Base-by-base conservation (phyloP, 2,888 invertebrate genomes). In the Eilema griseolum region DNA sequence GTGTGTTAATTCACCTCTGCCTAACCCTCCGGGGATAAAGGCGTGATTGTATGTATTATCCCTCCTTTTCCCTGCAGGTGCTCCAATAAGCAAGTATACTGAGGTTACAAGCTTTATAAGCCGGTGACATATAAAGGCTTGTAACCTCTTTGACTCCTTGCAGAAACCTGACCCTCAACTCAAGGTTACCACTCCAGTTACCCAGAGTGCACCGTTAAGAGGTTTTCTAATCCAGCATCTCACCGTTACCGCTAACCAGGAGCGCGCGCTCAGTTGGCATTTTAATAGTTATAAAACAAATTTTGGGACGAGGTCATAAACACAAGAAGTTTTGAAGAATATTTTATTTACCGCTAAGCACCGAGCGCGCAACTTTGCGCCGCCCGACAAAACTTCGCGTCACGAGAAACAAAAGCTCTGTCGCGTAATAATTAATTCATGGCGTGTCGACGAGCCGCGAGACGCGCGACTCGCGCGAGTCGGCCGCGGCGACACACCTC, bases 351-450 rank as follows among this genome's bases (percentile, higher is more conserved):
- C 75, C 75, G 72, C 70, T 63, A 65, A 78, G 76, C 77, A 73
- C 71, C 65, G 76, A 74, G 74, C 69, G 73, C 71, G 66, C 71
- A 77, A 81, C 74, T 81, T 79, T 72, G 72, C 69, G 64, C 69
- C 72, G 75, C 72, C 75, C 73, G 77, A 79, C 77, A 80, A 83
- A 88, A 86, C 86, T 85, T 82, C 71, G 79, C 79, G 86, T 81
- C 84, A 79, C 74, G 81, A 86, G 88, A 82, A 85, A 84, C 85
- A 79, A 78, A 77, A 78, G 80, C 83, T 80, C 81, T 83, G 82
- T 77, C 71, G 79, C 74, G 82, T 71, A 77, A 86, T 90, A 86
- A 90, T 90, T 88, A 90, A 91, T 91, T 90, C 88, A 90, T 87
- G 83, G 81, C 80, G 75, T 80, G 81, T 72, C 70, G 73, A 72